Evolutionary conservation across 1,140 invertebrate genomes (phyloP), one percentile per base, ranked within the genome.

Genomic region (Halyomorpha halys): DNA sequence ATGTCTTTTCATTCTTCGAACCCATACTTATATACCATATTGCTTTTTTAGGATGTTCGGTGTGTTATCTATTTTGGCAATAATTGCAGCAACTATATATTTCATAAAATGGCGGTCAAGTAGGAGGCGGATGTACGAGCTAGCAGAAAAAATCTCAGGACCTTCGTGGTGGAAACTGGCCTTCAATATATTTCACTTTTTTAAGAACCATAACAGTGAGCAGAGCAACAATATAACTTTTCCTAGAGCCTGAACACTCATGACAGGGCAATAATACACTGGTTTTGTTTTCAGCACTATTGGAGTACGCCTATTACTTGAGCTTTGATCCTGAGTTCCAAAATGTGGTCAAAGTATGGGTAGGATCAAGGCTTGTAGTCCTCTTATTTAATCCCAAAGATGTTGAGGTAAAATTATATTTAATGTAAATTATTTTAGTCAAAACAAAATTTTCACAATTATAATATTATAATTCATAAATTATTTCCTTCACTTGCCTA

Each of bases 61-160:
- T 2, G 39, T 68, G 11, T 39, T 68, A 15, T n/a, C 61, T 2
- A 9, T 34, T 8, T 44, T 65, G 49, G 54, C 39, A n/a, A 34
- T 61, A 8, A 34, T 49, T 2, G 65, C 56, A 2, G 59, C 11
- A 8, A 30, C 80, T 79, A 63, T 77, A 81, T 16, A 82, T 80
- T 86, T 82, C 72, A 76, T 82, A 23, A 89, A 89, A 74, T 90
- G 85, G 81, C 79, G 81, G 44, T 75, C 88, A 63, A 85, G 83
- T 0, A 78, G 85, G 19, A 76, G 80, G 23, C 82, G 84, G 67
- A 73, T 90, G 72, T 75, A 86, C 61, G 82, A 87, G 72, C 73
- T 89, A 44, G 86, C 84, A 0, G 81, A 81, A 2, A 84, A 84
- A 69, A 69, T 90, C 23, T 82, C 83, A 4, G 87, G 87, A 68